Conservation (phyloP, 1,140 invertebrate species). For the Samia ricini region DNA sequence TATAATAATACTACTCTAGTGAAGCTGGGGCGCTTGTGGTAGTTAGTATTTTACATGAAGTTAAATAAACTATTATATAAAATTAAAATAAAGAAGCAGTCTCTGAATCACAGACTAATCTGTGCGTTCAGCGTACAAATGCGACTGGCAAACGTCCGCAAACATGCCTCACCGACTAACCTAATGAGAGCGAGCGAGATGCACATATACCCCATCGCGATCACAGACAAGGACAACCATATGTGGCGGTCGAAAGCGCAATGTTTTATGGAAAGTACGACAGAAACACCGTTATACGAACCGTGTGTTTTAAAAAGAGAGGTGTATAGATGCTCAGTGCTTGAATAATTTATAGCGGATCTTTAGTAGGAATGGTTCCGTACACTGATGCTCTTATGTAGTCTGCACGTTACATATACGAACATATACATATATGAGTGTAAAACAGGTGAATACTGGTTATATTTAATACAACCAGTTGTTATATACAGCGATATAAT, state of each 20-base stretch:
- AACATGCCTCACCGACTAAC: constrained; percentile 59
- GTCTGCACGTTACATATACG: not conserved
- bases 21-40: too few relatives aligned
- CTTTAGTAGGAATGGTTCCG: constrained; percentile 24
- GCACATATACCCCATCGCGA: constrained; percentile 17
- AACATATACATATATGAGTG: not conserved
- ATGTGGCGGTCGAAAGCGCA: constrained; percentile 68
- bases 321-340: constrained; percentile 48
- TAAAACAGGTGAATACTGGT: not conserved
- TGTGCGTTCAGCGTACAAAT: constrained; percentile 30
- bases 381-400: constrained; percentile 15
- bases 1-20: too few relatives aligned
- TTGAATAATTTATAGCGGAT: constrained; percentile 69
- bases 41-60: too few relatives aligned
- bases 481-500: too few relatives aligned
- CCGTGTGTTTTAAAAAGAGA: constrained; percentile 28
- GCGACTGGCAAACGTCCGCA: constrained; percentile 64
- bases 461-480: too few relatives aligned
- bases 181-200: constrained; percentile 66
- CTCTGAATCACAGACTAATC: constrained; percentile 27
- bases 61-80: too few relatives aligned
- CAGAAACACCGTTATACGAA: constrained; percentile 30
- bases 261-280: constrained; percentile 41
- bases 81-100: not conserved
- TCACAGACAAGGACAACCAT: constrained; percentile 40